Base-by-base conservation (phyloP, 2,113 vertebrate genomes). In the Myrmecobius fasciatus region DNA sequence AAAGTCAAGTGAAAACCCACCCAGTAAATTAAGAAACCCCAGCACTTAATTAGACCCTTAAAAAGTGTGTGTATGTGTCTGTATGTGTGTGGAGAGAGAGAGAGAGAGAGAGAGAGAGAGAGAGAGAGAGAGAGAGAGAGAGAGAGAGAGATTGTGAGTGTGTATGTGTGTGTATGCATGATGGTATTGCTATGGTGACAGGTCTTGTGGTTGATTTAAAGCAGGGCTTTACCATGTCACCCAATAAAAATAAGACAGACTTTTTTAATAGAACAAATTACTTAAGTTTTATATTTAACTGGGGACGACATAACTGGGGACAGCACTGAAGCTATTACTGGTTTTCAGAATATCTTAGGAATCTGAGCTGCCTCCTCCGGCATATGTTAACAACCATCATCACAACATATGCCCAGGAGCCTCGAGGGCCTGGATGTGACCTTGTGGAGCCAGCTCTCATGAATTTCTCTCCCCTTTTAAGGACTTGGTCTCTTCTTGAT, bases 281-380 rank as follows among this genome's bases (percentile, higher is more conserved):
- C 98, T 98, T 98, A 91, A 96, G 97, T 96, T 98, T 98, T 98
- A 99, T 98, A 98, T 98, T 99, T 99, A 98, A 98, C 98, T 91
- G 20, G 12, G 48, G 96, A 97, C 96, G 91, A 96, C 95, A 75
- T 99, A 98, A 98, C 98, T 89, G 24, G 12, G 48, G 96, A 97
- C 96, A 92, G 96, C 95, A 97, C 97, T 97, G 97, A 96, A 97
- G 98, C 98, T 98, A 96, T 98, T 98, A 98, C 96, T 97, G 97
- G 97, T 98, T 98, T 98, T 98, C 95, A 96, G 98, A 98, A 98
- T 98, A 98, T 98, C 98, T 98, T 98, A 98, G 98, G 98, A 98
- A 99, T 98, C 97, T 91, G 67, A 94, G 97, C 96, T 97, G 98
- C 96, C 97, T 96, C 94, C 96, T 96, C 83, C 94, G 97, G 95